phyloP scores from a whole-genome alignment of 1,140 invertebrate species.

The Dryas iulia region DNA sequence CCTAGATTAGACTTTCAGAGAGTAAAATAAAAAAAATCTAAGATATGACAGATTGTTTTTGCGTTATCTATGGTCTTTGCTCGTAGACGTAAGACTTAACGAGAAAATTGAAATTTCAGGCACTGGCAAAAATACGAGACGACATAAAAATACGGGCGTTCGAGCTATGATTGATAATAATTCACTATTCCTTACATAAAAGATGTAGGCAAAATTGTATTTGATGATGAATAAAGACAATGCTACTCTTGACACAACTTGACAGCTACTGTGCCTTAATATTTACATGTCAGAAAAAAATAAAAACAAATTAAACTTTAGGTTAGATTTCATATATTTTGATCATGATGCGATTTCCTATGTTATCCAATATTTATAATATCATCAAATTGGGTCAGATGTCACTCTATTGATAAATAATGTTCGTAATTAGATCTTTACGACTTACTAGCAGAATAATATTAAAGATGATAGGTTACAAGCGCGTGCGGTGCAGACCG shows the following conservation, averaged over 20 bases:
- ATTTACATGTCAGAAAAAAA: no score
- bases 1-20: no score
- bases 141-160: no score
- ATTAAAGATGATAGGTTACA: constrained; percentile 20
- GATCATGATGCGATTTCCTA: constrained; percentile 31
- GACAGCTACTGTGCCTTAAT: background rate
- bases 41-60: no score
- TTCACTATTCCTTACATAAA: no score
- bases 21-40: no score
- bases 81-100: no score
- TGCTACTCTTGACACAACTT: background rate
- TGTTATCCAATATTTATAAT: constrained; percentile 27
- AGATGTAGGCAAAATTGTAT: no score
- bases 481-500: constrained; percentile 11
- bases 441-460: background rate
- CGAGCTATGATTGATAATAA: no score
- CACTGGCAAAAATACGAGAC: no score
- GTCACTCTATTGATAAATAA: constrained; percentile 47
- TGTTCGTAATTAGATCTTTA: background rate
- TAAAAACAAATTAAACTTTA: background rate
- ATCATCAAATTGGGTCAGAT: constrained; percentile 47
- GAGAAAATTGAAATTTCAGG: no score
- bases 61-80: no score
- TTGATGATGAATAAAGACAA: background rate
- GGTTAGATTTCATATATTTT: background rate